Percentiles rank a stretch among this genome's conserved stretches.
Conservation (phyloP, 2,113 vertebrate genomes). For the Silurus glanis region DNA sequence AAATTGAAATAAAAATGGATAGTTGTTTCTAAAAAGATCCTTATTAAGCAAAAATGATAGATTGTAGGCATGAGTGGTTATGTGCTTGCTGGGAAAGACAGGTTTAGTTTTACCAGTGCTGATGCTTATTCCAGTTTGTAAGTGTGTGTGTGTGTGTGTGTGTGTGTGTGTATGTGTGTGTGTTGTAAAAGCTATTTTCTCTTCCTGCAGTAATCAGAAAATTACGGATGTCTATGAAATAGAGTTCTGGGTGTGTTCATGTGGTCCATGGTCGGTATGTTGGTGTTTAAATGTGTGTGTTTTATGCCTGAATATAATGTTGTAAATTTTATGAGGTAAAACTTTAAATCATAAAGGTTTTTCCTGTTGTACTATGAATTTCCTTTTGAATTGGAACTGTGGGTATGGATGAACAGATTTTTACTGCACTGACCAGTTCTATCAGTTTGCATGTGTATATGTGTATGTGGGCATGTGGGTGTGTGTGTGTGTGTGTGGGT, state of each 20-base stretch:
- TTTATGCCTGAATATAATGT: not conserved
- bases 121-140: not conserved
- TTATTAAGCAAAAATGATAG: not conserved
- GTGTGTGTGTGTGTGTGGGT: conserved; percentile 6
- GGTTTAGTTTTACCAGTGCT: not conserved
- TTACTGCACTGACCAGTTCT: conserved; percentile 13
- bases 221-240: conserved; percentile 37
- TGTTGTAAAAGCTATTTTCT: conserved; percentile 39
- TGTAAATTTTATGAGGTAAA: not conserved
- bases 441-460: conserved; percentile 26
- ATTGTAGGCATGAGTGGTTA: not conserved
- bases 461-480: conserved; percentile 33
- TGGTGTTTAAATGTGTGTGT: conserved; percentile 1
- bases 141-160: not conserved
- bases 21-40: not conserved
- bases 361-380: not conserved
- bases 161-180: conserved; percentile 5
- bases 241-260: conserved; percentile 3
- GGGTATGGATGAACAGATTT: not conserved
- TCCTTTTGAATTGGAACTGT: not conserved
- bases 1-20: not conserved
- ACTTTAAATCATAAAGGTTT: not conserved
- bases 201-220: conserved; percentile 35
- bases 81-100: not conserved
- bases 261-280: not conserved